Percentiles rank a stretch among this genome's conserved stretches.
Evolutionary conservation across 2,888 invertebrate genomes (phyloP).

Genomic region (Griposia aprilina): DNA sequence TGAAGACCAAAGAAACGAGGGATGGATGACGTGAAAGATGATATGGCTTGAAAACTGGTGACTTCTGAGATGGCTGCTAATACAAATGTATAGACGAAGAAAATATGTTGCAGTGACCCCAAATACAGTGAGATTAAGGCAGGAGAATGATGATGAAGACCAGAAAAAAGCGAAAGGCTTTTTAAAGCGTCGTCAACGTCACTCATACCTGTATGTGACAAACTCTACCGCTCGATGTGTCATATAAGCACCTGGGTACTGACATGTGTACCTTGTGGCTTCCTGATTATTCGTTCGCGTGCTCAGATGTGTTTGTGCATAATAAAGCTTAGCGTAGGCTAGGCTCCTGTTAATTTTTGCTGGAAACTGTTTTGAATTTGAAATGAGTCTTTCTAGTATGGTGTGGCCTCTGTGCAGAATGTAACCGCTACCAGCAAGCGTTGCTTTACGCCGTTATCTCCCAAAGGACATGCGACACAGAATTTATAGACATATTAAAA

Average conservation of each 20-base stretch:
- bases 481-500: constrained; percentile 4
- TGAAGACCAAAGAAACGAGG: no score
- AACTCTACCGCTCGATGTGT: no score
- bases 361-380: constrained; percentile 64
- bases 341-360: constrained; percentile 56
- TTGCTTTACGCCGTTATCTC: constrained; percentile 49
- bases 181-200: no score
- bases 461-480: constrained; percentile 52
- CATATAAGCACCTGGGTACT: no score
- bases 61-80: not conserved
- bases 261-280: constrained; percentile 3
- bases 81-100: not conserved
- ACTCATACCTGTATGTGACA: no score
- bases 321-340: constrained; percentile 43
- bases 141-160: no score
- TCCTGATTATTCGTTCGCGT: constrained; percentile 42
- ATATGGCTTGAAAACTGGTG: not conserved
- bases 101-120: no score
- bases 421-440: constrained; percentile 56
- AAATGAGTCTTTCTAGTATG: constrained; percentile 61
- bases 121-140: no score
- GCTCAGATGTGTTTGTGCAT: constrained; percentile 57
- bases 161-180: no score
- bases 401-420: constrained; percentile 64
- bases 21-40: not conserved